Conservation (phyloP, 2,797 vertebrate genomes). For the Neosalanx taihuensis region DNA sequence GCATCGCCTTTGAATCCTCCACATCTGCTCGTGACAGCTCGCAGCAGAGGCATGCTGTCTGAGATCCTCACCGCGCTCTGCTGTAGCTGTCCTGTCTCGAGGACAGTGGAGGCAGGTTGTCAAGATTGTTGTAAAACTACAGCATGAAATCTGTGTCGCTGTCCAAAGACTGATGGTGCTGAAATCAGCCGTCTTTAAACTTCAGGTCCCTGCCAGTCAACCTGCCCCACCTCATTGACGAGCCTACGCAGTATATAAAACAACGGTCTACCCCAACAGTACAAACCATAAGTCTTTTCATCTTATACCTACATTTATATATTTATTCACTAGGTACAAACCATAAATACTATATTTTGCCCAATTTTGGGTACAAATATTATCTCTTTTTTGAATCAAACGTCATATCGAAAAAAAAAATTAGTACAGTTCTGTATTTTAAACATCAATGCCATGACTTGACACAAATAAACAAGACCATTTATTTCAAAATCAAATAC, state of each 20-base stretch:
- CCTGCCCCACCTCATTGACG: not conserved
- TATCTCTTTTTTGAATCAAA: not conserved
- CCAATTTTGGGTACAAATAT: too few relatives aligned
- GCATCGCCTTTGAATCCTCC: not conserved
- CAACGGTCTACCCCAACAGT: not conserved
- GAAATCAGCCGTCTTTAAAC: constrained; percentile 25
- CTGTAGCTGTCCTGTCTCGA: constrained; percentile 9
- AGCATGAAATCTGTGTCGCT: constrained; percentile 11
- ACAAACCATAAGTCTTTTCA: not conserved
- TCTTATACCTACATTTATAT: not conserved
- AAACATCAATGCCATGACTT: too few relatives aligned
- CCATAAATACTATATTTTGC: too few relatives aligned
- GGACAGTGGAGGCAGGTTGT: constrained; percentile 2
- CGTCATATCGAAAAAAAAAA: too few relatives aligned
- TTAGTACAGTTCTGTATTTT: too few relatives aligned
- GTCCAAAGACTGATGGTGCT: constrained; percentile 2
- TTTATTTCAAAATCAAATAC: constrained; percentile 13
- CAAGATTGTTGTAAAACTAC: constrained; percentile 27
- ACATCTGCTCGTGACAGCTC: not conserved
- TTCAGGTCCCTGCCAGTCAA: not conserved
- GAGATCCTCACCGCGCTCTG: constrained; percentile 12
- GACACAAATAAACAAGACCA: not conserved
- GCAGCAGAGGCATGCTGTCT: not conserved
- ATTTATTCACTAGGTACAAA: too few relatives aligned
- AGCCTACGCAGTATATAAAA: not conserved